phyloP scores from a whole-genome alignment of 1,140 invertebrate genomes.

The Cydia fagiglandana region DNA sequence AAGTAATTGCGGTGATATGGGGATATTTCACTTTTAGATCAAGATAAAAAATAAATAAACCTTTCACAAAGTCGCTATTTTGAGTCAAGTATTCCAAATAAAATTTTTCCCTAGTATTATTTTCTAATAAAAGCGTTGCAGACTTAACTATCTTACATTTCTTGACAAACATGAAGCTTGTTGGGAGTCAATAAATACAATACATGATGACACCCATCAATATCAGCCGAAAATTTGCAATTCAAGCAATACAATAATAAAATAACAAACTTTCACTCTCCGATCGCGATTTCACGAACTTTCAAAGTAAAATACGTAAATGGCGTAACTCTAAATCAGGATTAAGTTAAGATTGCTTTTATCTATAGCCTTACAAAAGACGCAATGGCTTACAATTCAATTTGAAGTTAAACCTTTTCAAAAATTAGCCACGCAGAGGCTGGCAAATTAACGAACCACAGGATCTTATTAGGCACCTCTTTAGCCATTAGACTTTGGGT shows the following conservation, averaged over 20 bases:
- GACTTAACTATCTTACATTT: no score
- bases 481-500: not conserved
- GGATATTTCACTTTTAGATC: not conserved
- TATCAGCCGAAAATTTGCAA: no score
- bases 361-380: not conserved
- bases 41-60: no score
- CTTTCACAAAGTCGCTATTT: no score
- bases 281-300: not conserved
- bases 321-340: not conserved
- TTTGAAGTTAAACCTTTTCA: conserved; percentile 51
- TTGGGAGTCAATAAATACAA: no score
- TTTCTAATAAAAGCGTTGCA: no score
- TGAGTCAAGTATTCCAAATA: not conserved
- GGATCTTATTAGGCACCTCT: conserved; percentile 32
- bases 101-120: not conserved
- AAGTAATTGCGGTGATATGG: conserved; percentile 2
- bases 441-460: conserved; percentile 53
- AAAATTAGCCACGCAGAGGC: conserved; percentile 45
- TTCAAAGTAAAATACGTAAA: not conserved
- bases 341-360: conserved; percentile 12
- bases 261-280: not conserved
- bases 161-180: no score
- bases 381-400: conserved; percentile 45
- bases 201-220: no score
- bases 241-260: no score